These are phyloP conservation scores for Amiota communis DNA, from an alignment of 2,888 invertebrate genomes.

Conservation along the genomic window DNA sequence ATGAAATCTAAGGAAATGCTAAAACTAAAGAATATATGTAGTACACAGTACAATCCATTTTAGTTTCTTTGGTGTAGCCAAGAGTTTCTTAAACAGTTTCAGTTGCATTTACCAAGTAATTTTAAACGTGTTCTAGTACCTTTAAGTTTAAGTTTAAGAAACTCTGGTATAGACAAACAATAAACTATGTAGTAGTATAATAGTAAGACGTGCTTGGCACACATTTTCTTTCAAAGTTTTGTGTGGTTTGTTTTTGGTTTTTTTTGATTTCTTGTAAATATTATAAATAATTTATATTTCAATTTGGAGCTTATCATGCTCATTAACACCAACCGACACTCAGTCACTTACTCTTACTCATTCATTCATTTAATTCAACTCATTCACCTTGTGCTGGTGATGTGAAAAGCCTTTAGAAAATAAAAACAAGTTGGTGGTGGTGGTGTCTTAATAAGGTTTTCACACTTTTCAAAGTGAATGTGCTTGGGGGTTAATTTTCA, in stretches of 20 bases:
- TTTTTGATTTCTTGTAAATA: constrained; percentile 46
- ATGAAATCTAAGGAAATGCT: no score
- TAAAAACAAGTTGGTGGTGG: constrained; percentile 5
- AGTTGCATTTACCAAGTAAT: no score
- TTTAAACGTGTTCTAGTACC: no score
- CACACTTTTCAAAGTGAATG: constrained; percentile 24
- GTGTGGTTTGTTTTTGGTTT: constrained; percentile 27
- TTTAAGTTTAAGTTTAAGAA: no score
- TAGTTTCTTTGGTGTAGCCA: no score
- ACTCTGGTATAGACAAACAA: background rate
- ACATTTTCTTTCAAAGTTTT: background rate
- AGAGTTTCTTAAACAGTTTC: no score
- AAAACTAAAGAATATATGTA: no score
- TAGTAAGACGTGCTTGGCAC: constrained; percentile 20
- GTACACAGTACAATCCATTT: no score
- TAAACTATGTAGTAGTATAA: background rate
- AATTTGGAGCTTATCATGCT: constrained; percentile 63
- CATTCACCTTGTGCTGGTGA: constrained; percentile 23
- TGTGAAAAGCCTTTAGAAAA: constrained; percentile 49
- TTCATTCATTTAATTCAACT: background rate
- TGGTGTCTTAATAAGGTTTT: constrained; percentile 26
- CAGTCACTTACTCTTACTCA: background rate
- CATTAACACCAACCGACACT: constrained; percentile 53
- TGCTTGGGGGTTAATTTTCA: constrained; percentile 22
- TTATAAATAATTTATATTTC: constrained; percentile 60